Evolutionary conservation across 2,113 vertebrate species (phyloP).

Genomic region (Indicator indicator): DNA sequence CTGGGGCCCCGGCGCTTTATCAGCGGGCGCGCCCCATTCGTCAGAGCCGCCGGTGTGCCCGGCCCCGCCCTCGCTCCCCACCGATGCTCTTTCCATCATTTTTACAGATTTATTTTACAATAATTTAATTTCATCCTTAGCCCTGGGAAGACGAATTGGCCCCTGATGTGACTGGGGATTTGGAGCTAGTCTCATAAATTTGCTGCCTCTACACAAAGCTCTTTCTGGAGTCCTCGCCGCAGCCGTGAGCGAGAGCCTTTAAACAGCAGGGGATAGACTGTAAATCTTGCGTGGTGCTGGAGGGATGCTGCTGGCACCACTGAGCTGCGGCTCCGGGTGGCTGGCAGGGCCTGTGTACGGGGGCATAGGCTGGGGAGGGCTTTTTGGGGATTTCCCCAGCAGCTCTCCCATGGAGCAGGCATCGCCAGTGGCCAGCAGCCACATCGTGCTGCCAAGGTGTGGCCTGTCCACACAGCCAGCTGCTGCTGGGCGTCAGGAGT

Average conservation of each 20-base stretch:
- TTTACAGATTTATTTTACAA: slow-evolving; percentile 76
- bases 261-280: neutral
- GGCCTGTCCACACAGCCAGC: neutral
- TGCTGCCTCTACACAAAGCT: slow-evolving; percentile 42
- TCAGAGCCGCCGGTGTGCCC: neutral
- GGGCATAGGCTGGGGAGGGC: neutral
- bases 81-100: slow-evolving; percentile 65
- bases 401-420: accelerated
- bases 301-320: neutral
- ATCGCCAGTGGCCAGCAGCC: neutral
- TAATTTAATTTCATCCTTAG: slow-evolving; percentile 77
- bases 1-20: neutral
- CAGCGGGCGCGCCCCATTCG: slow-evolving; percentile 19
- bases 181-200: slow-evolving; percentile 68
- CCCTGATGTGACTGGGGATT: slow-evolving; percentile 58
- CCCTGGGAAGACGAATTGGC: slow-evolving; percentile 71
- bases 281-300: accelerated
- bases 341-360: no score
- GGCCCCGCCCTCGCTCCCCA: neutral
- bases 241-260: neutral
- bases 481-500: accelerated
- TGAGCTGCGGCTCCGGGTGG: neutral
- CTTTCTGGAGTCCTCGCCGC: neutral
- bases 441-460: accelerated
- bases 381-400: neutral